Evolutionary conservation across 2,113 vertebrate genomes (phyloP).

Genomic region (Tor tambroides): DNA sequence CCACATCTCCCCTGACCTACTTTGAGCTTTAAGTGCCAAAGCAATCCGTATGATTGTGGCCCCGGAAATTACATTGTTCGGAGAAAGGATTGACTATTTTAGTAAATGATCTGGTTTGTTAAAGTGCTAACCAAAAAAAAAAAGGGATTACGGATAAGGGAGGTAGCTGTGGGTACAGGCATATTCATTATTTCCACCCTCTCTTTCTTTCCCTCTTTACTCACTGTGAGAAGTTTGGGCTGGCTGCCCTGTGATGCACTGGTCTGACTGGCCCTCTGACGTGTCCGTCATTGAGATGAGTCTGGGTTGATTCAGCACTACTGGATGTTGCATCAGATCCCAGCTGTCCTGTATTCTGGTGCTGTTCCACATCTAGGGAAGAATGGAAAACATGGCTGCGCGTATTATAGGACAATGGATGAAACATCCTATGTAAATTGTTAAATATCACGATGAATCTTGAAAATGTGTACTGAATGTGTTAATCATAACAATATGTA

Average conservation of each 20-base stretch:
- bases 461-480: neutral
- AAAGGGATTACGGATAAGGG: too few relatives aligned
- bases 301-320: neutral
- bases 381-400: neutral
- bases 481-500: neutral
- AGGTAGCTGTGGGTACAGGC: neutral
- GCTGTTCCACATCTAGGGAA: slow-evolving; percentile 39
- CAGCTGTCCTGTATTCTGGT: slow-evolving; percentile 36
- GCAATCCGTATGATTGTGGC: slow-evolving; percentile 2
- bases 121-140: slow-evolving; percentile 4
- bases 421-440: neutral
- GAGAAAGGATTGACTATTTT: neutral
- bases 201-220: slow-evolving; percentile 43
- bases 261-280: slow-evolving; percentile 55
- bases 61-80: slow-evolving; percentile 30
- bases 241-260: slow-evolving; percentile 41
- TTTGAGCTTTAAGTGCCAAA: slow-evolving; percentile 40
- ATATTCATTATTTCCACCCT: neutral
- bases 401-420: neutral
- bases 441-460: neutral
- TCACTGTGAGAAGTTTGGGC: slow-evolving; percentile 62
- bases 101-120: slow-evolving; percentile 25
- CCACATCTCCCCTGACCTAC: slow-evolving; percentile 48
- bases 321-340: slow-evolving; percentile 30
- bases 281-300: slow-evolving; percentile 42